Conservation (phyloP, 2,113 vertebrate species). For the Gulo gulo region DNA sequence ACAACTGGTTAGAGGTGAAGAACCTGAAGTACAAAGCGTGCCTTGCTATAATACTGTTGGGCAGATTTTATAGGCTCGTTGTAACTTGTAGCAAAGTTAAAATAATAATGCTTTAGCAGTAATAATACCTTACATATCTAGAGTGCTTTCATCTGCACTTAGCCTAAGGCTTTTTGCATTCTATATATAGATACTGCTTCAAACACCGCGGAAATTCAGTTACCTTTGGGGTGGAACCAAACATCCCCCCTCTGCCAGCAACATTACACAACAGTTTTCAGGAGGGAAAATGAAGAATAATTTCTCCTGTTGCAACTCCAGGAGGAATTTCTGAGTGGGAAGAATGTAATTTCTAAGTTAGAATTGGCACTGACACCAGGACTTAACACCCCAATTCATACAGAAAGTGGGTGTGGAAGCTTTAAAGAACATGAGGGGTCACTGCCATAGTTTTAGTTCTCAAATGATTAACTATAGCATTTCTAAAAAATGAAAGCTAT, state of each 20-base stretch:
- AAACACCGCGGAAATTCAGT: conserved; percentile 67
- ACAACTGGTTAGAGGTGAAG: conserved; percentile 59
- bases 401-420: conserved; percentile 55
- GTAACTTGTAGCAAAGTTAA: conserved; percentile 79
- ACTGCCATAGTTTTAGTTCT: conserved; percentile 10
- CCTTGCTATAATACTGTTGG: conserved; percentile 60
- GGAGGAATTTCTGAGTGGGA: conserved; percentile 67
- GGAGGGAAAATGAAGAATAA: conserved; percentile 66
- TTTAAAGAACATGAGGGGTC: conserved; percentile 46
- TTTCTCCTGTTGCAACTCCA: conserved; percentile 52
- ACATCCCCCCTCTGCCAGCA: conserved; percentile 58
- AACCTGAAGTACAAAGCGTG: conserved; percentile 59
- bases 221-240: conserved; percentile 74
- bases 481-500: conserved; percentile 68
- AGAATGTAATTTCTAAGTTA: conserved; percentile 60
- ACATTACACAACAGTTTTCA: conserved; percentile 70
- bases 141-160: conserved; percentile 77
- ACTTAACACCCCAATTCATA: conserved; percentile 69
- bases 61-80: conserved; percentile 75
- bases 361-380: conserved; percentile 62
- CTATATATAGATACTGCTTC: conserved; percentile 82
- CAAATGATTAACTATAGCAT: conserved; percentile 62
- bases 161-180: conserved; percentile 76
- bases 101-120: conserved; percentile 81
- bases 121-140: conserved; percentile 82